phyloP scores from a whole-genome alignment of 2,888 invertebrate species.

The Aporophyla lueneburgensis region DNA sequence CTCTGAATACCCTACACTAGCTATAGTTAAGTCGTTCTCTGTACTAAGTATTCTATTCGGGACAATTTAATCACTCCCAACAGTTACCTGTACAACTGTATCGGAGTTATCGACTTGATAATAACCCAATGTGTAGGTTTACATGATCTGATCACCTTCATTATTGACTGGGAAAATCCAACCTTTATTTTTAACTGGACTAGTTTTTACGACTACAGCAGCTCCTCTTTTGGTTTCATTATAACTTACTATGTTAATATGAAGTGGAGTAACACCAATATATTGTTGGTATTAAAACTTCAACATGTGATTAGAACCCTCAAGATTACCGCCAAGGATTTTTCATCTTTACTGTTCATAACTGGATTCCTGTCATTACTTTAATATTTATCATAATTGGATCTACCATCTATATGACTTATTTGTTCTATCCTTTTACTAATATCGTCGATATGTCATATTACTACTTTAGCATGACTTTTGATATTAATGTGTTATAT shows the following conservation, averaged over 20 bases:
- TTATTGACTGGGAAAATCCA: neutral
- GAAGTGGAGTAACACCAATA: slow-evolving; percentile 20
- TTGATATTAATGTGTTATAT: slow-evolving; percentile 29
- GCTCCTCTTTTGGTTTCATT: slow-evolving; percentile 19
- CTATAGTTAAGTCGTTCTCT: neutral
- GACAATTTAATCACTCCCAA: slow-evolving; percentile 34
- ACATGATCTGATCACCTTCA: neutral
- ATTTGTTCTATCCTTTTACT: neutral
- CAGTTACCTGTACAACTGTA: slow-evolving; percentile 28
- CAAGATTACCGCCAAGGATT: slow-evolving; percentile 15
- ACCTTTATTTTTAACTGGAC: slow-evolving; percentile 12
- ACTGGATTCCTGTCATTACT: slow-evolving; percentile 22
- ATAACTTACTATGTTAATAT: slow-evolving; percentile 30
- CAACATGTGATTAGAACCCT: slow-evolving; percentile 23
- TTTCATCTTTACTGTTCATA: slow-evolving; percentile 17
- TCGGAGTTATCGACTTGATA: slow-evolving; percentile 1
- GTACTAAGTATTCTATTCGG: slow-evolving; percentile 34
- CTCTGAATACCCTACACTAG: too few relatives aligned
- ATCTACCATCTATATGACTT: slow-evolving; percentile 18
- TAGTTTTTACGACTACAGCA: slow-evolving; percentile 18
- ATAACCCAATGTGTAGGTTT: neutral
- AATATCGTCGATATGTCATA: neutral
- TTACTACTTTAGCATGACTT: slow-evolving; percentile 36
- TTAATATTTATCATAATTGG: slow-evolving; percentile 14
- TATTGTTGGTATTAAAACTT: slow-evolving; percentile 14